Base-by-base conservation (phyloP, 2,113 vertebrate species). In the Notiomystis cincta region DNA sequence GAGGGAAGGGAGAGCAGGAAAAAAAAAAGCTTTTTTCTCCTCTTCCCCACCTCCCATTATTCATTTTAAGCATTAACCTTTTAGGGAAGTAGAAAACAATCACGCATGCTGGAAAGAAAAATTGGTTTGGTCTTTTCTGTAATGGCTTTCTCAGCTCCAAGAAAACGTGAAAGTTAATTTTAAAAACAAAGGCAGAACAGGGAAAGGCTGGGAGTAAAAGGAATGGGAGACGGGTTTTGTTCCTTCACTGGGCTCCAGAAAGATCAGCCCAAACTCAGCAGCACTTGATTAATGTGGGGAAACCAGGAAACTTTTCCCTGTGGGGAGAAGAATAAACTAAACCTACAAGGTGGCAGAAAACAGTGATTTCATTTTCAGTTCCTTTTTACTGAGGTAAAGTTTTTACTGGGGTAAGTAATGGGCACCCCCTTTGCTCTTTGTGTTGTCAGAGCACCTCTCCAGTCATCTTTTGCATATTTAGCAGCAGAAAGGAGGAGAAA, bases 31-130 rank as follows among this genome's bases (percentile, higher is more conserved):
- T 53, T 79, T 18, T 38, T 87, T 57, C 73, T 69, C 22, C 37
- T 85, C 73, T 61, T 71, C 50, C n/a, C 61, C 28, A 5, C 73
- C 33, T 20, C 25, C 54, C 75, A 93, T 90, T 93, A 90, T 76
- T 93, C 94, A 94, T 91, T 92, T 93, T 73, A 90, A 91, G 53
- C 92, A 92, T 94, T 94, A 94, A 93, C 94, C 94, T 97, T 97
- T 93, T 95, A 94, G 86, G 54, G 80, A 94, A 89, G 67, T 42
- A 93, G 83, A 95, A 95, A 96, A 95, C 90, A 94, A 82, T 94
- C 87, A 60, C 65, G 73, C 73, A 67, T 16, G 66, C 60, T 71
- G 47, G 73, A 40, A 83, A 85, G 89, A 96, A 92, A 93, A 77
- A 93, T 91, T 60, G 86, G 61, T 91, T 95, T 96, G 82, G 81